Conservation (phyloP, 2,113 vertebrate species). For the Bettongia penicillata region DNA sequence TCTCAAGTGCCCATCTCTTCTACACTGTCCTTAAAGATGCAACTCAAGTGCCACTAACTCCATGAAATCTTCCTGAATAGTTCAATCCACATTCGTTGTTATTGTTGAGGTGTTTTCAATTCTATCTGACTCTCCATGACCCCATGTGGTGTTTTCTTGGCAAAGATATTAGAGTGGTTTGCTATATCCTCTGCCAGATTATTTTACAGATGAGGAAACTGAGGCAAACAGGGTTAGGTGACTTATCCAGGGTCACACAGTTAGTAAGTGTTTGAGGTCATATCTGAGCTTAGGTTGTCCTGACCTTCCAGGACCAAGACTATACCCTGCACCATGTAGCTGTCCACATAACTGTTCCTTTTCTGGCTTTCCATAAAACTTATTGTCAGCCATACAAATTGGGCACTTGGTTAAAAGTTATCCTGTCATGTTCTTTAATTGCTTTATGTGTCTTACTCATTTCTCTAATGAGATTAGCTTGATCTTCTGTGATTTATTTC, state of each 20-base stretch:
- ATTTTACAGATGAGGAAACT: background rate
- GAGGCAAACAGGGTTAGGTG: background rate
- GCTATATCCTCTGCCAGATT: background rate
- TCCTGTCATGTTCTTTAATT: background rate
- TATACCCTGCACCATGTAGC: background rate
- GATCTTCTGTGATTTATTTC: background rate
- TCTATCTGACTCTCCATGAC: too few relatives aligned
- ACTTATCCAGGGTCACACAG: background rate
- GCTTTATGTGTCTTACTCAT: background rate
- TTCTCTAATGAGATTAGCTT: background rate
- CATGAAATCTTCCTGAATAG: background rate
- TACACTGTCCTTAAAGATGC: background rate
- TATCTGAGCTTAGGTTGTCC: background rate
- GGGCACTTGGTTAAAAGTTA: background rate
- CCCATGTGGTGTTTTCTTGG: background rate
- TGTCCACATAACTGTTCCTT: too few relatives aligned
- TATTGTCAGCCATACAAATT: background rate
- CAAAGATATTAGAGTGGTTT: background rate
- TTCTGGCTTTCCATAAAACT: too few relatives aligned
- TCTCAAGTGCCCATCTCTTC: background rate
- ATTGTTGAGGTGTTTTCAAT: background rate
- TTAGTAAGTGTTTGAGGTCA: background rate
- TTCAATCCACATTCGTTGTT: background rate
- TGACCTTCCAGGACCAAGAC: background rate
- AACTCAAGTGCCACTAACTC: background rate